phyloP scores from a whole-genome alignment of 2,888 invertebrate species.

The Euplagia quadripunctaria region DNA sequence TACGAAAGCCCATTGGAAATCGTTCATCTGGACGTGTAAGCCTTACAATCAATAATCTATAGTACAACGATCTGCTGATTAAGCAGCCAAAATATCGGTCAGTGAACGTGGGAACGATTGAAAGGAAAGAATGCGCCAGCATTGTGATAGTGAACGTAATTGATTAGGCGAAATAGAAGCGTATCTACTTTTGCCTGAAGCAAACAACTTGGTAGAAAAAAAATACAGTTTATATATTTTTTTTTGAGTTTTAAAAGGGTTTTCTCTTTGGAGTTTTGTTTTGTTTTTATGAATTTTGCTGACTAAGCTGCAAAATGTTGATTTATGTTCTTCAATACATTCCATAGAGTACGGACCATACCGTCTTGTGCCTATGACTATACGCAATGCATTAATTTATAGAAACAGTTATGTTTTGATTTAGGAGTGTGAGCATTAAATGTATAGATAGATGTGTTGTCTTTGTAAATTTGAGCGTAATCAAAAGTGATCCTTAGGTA shows the following conservation, averaged over 20 bases:
- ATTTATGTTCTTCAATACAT: not conserved
- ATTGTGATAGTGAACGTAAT: slow-evolving; percentile 37
- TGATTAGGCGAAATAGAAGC: slow-evolving; percentile 49
- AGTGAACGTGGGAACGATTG: slow-evolving; percentile 72
- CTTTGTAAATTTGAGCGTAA: no score
- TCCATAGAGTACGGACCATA: no score
- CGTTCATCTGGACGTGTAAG: slow-evolving; percentile 58
- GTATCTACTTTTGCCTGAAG: not conserved
- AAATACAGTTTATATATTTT: not conserved
- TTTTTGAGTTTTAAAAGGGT: no score
- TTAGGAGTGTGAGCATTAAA: no score
- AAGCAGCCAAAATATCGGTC: slow-evolving; percentile 67
- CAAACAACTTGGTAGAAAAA: not conserved
- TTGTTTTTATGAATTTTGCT: no score
- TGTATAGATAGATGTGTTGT: no score
- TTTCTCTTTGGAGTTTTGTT: no score
- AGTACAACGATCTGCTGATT: slow-evolving; percentile 80
- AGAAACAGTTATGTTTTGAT: no score
- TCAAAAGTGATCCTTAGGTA: no score
- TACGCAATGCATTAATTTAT: no score
- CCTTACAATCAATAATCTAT: slow-evolving; percentile 79
- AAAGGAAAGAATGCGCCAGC: slow-evolving; percentile 45
- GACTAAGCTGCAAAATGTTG: no score
- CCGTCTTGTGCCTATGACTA: no score
- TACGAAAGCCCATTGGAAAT: slow-evolving; percentile 66